A percentile compares a stretch with the other conserved stretches of the same genome.
These are phyloP conservation scores for Alca torda DNA, from an alignment of 2,797 vertebrate species.

Conservation along the genomic window DNA sequence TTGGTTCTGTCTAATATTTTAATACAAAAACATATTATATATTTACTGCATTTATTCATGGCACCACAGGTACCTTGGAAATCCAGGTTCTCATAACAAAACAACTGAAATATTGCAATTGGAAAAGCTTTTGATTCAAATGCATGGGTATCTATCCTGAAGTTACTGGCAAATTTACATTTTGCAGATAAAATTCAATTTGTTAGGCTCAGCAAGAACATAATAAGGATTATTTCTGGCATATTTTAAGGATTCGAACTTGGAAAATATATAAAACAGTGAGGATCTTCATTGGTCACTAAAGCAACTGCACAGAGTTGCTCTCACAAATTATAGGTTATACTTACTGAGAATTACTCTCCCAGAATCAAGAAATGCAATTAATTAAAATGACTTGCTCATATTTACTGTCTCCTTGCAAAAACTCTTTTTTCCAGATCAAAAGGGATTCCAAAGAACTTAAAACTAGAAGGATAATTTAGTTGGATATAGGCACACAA, in stretches of 20 bases:
- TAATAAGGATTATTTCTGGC: neutral
- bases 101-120: neutral
- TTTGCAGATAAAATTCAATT: neutral
- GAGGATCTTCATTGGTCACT: neutral
- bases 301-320: neutral
- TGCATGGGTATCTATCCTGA: neutral
- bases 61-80: neutral
- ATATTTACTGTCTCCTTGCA: neutral
- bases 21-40: neutral
- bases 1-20: neutral
- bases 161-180: neutral
- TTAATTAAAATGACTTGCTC: neutral
- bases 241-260: neutral
- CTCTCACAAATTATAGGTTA: neutral
- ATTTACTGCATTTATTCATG: neutral
- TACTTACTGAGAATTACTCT: neutral
- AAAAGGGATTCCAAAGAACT: neutral
- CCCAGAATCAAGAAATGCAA: neutral
- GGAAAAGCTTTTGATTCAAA: neutral
- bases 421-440: neutral
- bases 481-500: neutral
- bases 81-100: neutral
- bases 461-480: neutral
- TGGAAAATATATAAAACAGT: neutral
- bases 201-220: neutral